Evolutionary conservation across 2,888 invertebrate species (phyloP), one percentile per base, ranked within the genome.

Genomic region (Parnassius mnemosyne): DNA sequence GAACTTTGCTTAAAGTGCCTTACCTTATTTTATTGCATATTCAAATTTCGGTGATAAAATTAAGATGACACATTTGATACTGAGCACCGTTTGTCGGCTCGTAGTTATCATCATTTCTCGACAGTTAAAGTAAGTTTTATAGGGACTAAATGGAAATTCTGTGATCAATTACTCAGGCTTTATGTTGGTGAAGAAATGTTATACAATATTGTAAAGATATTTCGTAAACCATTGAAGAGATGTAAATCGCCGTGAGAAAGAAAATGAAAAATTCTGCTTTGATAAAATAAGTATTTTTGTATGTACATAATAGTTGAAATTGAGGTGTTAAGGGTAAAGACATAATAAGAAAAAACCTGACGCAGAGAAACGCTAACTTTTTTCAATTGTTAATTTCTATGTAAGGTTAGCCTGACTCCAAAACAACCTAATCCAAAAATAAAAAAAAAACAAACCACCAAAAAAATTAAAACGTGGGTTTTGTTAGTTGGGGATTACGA

Each of bases 1-100:
- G 10, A 34, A 44, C 49, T 63, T 55, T 9, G 44, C 20, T 25
- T 46, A 25, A 41, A 50, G 47, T 63, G 42, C 44, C 44, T 13
- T 50, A 61, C 58, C 62, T 68, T 71, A 69, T 61, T 64, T 67
- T 64, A 69, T 65, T 61, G 20, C 46, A 56, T 70, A 70, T 66
- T 66, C 69, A 67, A 65, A 67, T 69, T 72, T 71, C 67, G 66
- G 69, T 69, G 67, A 71, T 71, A 70, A 71, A 64, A 70, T 72
- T 68, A 68, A 67, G 67, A 63, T 68, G 68, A 65, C 71, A 60
- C 55, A 46, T 57, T 63, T 65, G 68, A 69, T 74, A 70, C 68
- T 71, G 64, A 67, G 67, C 52, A 66, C 69, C 68, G 66, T 73
- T 72, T 74, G 72, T 66, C 64, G 68, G 64, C 65, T 61, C 66